A percentile compares a stretch with the other conserved stretches of the same genome.
phyloP scores from a whole-genome alignment of 2,113 vertebrate genomes.

The Forbesichthys papilliferus region DNA sequence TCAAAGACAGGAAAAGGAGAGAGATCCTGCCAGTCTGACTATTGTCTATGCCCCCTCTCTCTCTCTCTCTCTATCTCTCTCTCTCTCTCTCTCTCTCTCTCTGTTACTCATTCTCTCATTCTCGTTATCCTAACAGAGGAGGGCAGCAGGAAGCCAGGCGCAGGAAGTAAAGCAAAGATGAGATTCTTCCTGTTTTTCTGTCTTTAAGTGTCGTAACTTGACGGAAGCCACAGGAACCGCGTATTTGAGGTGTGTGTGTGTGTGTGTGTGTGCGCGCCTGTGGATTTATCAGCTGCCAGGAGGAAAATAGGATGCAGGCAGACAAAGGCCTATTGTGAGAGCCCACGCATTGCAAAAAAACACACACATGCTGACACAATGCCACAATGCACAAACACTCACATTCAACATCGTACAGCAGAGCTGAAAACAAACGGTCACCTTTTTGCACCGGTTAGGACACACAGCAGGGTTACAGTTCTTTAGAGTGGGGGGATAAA shows the following conservation, averaged over 20 bases:
- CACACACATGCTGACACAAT: constrained; percentile 47
- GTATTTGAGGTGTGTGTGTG: constrained; percentile 12
- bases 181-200: constrained; percentile 94
- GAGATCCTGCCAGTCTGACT: constrained; percentile 53
- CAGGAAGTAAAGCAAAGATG: constrained; percentile 81
- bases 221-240: constrained; percentile 59
- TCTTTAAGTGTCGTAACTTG: constrained; percentile 66
- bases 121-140: constrained; percentile 41
- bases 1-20: constrained; percentile 22
- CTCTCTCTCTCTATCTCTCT: background rate
- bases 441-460: background rate
- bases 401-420: constrained; percentile 11
- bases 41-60: constrained; percentile 23
- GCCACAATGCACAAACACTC: constrained; percentile 42
- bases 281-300: constrained; percentile 40
- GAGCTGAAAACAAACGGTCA: constrained; percentile 14
- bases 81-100: background rate
- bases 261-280: constrained; percentile 31
- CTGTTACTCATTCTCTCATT: background rate
- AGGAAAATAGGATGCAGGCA: constrained; percentile 68
- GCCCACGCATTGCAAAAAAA: constrained; percentile 51
- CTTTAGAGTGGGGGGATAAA: too few species aligned
- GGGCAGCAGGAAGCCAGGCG: constrained; percentile 56
- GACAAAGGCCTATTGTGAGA: constrained; percentile 70
- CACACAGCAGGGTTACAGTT: too few species aligned